Base-by-base conservation (phyloP, 2,113 vertebrate species). In the Chrysochloris asiatica region DNA sequence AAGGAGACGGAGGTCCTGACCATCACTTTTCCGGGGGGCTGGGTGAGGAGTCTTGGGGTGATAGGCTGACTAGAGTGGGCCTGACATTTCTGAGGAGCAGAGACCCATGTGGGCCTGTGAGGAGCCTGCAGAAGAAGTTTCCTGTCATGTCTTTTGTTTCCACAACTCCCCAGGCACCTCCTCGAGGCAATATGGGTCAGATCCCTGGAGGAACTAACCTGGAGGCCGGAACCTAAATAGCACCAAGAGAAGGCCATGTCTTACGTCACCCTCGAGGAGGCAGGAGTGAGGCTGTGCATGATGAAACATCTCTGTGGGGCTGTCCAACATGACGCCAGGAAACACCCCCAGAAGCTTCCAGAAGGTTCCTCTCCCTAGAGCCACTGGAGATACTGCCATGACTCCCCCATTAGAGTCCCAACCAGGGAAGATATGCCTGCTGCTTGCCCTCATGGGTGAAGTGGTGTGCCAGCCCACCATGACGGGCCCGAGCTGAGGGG, bases 121-220 rank as follows among this genome's bases (percentile, higher is more conserved):
- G 11, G 3, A 1, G 17, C 22, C 6, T 19, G 0, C 36, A 76
- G 69, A 84, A 28, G 59, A 75, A 13, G 50, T 22, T 43, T 85
- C 26, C 50, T 59, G 82, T 72, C 63, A 73, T 36, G 89, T 69
- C 41, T 89, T 89, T 89, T 86, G 36, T 95, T 82, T 82, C 72
- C 38, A 36, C 0, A 4, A 28, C 45, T 82, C 77, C 54, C 48
- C 76, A 78, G 33, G 41, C n/a, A 72, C 45, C 50, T 61, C 47
- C 10, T n/a, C 78, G 92, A 81, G 0, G 16, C 82, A 85, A 61
- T 30, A 26, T 6, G 19, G 69, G 45, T 92, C 67, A 72, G 65
- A 52, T 72, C 22, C 33, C 88, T 36, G 3, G n/a, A 65, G 88
- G 50, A 76, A 56, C 47, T n/a, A 83, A 77, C 41, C 50, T 3